Conservation (phyloP, 2,888 invertebrate genomes). For the Apoderus coryli region DNA sequence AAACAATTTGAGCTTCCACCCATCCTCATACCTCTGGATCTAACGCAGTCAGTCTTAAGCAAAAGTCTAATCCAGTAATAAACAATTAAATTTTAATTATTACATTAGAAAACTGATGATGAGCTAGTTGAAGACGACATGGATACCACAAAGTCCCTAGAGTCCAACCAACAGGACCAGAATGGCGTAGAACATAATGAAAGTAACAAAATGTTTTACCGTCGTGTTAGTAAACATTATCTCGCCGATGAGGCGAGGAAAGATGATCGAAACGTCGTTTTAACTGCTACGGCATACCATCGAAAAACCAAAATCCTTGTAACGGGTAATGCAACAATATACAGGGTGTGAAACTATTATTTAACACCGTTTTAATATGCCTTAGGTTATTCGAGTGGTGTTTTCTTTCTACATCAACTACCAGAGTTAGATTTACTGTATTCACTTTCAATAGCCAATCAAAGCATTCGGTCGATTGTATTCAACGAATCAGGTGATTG, state of each 20-base stretch:
- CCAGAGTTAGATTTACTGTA: slow-evolving; percentile 90
- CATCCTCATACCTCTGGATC: too few species aligned
- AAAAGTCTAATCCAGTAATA: too few species aligned
- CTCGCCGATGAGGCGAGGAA: slow-evolving; percentile 55
- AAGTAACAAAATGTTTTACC: slow-evolving; percentile 44
- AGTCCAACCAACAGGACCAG: slow-evolving; percentile 35
- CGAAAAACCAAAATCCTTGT: slow-evolving; percentile 66
- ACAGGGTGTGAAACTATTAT: slow-evolving; percentile 3
- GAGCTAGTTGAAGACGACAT: slow-evolving; percentile 57
- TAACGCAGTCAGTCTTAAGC: too few species aligned
- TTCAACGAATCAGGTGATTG: slow-evolving; percentile 87
- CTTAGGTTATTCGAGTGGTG: slow-evolving; percentile 77
- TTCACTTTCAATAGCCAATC: slow-evolving; percentile 73
- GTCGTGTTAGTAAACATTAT: slow-evolving; percentile 57
- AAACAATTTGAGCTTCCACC: too few species aligned
- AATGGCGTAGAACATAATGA: slow-evolving; percentile 30
- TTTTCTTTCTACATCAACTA: slow-evolving; percentile 87
- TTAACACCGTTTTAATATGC: slow-evolving; percentile 1
- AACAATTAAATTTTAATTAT: too few species aligned
- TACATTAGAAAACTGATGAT: slow-evolving; percentile 20
- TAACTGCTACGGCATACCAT: slow-evolving; percentile 79
- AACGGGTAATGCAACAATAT: slow-evolving; percentile 36
- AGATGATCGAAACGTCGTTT: slow-evolving; percentile 42
- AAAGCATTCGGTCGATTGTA: slow-evolving; percentile 63
- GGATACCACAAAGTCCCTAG: slow-evolving; percentile 41